Base-by-base conservation (phyloP, 2,888 invertebrate species). In the Hypselothyrea guttata region DNA sequence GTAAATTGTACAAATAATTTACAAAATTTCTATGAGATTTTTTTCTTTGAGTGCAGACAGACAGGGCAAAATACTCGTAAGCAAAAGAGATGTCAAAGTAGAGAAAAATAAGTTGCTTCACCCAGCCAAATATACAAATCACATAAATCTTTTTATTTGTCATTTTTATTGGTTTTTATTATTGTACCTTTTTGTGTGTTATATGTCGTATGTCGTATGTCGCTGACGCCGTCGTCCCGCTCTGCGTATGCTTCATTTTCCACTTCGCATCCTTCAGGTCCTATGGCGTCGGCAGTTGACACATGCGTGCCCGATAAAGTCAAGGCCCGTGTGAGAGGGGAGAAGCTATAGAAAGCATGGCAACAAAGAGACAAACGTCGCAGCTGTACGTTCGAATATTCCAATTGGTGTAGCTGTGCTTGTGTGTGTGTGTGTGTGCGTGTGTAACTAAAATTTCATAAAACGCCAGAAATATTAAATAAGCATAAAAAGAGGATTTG, bases 61-160 rank as follows among this genome's bases (percentile, higher is more conserved):
- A 22, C 30, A 7, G 22, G 5, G 5, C 22, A 22, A 22, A 22
- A 22, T n/a, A n/a, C n/a, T n/a, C n/a, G n/a, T n/a, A n/a, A 37
- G 15, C 16, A 27, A 51, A 52, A 18, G 22, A 35, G 37, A 42
- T 63, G 57, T 60, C 63, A 48, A 63, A 67, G 56, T 65, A 61
- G 38, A 55, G 51, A 7, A 71, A 68, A 68, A 62, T 54, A 72
- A 69, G 75, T 79, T 69, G 55, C 27, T 31, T 8, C 18, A 40
- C 34, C 8, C 22, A 3, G 11, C 5, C 30, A 51, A 13, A 37
- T 51, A 71, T 64, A 79, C 63, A 71, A 71, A 71, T 74, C 71
- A 59, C 77, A 82, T 82, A 85, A 82, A 82, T 82, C 86, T 85
- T 82, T 85, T 82, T 85, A 85, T 82, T 82, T 82, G 86, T 82